Evolutionary conservation across 2,797 vertebrate species (phyloP).

Genomic region (Enteromius radiatus): DNA sequence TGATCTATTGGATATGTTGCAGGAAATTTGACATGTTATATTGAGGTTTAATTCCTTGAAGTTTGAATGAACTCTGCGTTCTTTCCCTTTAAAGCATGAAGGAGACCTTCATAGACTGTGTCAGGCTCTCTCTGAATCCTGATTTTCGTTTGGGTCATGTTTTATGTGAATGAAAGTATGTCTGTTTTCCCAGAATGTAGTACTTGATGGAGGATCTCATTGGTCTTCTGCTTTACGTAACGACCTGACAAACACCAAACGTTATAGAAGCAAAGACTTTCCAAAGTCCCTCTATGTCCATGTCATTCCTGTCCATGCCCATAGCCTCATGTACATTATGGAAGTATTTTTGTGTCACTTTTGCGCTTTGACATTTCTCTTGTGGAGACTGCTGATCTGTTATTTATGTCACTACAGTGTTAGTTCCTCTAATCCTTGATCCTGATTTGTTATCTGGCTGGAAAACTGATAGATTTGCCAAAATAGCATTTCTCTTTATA

Average conservation of each 20-base stretch:
- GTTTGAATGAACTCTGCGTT: constrained; percentile 34
- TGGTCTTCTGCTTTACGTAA: background rate
- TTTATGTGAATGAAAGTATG: constrained; percentile 28
- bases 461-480: constrained; percentile 61
- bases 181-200: constrained; percentile 42
- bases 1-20: constrained; percentile 33
- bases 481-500: constrained; percentile 55
- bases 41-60: constrained; percentile 31
- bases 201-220: constrained; percentile 8
- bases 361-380: constrained; percentile 57
- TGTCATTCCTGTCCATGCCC: constrained; percentile 21
- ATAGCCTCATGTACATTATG: constrained; percentile 51
- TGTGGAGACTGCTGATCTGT: constrained; percentile 57
- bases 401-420: constrained; percentile 61
- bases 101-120: constrained; percentile 1
- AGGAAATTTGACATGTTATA: background rate
- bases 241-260: constrained; percentile 15
- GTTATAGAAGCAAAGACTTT: background rate
- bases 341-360: constrained; percentile 58
- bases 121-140: constrained; percentile 3
- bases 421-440: constrained; percentile 51
- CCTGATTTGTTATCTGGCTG: constrained; percentile 48
- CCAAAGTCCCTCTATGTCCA: constrained; percentile 12
- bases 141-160: background rate
- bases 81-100: constrained; percentile 35